Base-by-base conservation (phyloP, 2,888 invertebrate genomes). In the Zaprionus lineosus region DNA sequence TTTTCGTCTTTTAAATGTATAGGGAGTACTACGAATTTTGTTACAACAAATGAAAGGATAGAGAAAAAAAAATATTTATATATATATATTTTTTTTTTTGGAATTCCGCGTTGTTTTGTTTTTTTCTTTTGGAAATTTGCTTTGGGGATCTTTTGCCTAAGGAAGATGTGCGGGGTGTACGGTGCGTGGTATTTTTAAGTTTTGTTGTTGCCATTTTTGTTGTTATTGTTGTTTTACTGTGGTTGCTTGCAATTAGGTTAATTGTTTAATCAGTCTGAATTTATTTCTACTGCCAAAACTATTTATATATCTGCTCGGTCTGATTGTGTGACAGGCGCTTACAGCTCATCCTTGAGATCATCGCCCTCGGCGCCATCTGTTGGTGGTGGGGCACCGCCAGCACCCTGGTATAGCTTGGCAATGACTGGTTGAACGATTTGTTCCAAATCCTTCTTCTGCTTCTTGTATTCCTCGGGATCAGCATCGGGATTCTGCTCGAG, bases 381-480 rank as follows among this genome's bases (percentile, higher is more conserved):
- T 24, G 94, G 93, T 12, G 96, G 95, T 11, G 95, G 95, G 8
- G 93, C 93, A 15, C 95, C 95, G 12, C 95, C 96, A 64, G 94
- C 92, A 16, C 95, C 95, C 88, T 97, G 96, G 91, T 99, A 99
- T 74, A 99, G 91, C 91, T 99, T 99, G 48, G 97, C 95, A 87
- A 99, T 96, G 89, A 99, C 99, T 5, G 99, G 99, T 89, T 98
- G 98, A 0, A 98, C 98, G 26, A 98, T 93, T 77, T 96, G 96
- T 89, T 98, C 98, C 43, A 99, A 91, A 74, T 97, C 95, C 90
- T 98, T 98, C 94, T 96, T 98, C 89, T 98, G 97, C 87, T 95
- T 95, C 90, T 97, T 97, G 91, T 96, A 96, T 58, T 97, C 97
- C 81, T 97, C 97, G 0, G 95, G 92, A 61, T 98, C 97, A 0